Base-by-base conservation (phyloP, 2,888 invertebrate species). In the Pandemis heparana region DNA sequence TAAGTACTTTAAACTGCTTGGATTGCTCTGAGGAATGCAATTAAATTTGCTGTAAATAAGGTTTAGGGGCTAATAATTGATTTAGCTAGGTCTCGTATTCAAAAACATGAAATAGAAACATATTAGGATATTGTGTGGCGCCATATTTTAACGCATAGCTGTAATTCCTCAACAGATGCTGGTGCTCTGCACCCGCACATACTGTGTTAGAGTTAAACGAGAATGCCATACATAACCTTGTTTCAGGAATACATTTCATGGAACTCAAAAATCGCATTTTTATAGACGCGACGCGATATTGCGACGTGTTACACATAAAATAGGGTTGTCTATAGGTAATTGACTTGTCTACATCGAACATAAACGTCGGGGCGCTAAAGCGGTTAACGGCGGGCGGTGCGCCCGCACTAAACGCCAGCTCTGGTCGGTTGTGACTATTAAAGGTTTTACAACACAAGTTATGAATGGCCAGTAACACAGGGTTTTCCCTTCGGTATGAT, bases 401-500 rank as follows among this genome's bases (percentile, higher is more conserved):
- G 12, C 18, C 61, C 14, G 66, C 64, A 63, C 63, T 64, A 69
- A 73, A 73, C 65, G 62, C 41, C 56, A 48, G 43, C 77, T 75
- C 75, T 78, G 86, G 83, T 82, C 83, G 84, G 81, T 78, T 83
- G 82, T 85, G 85, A 87, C 88, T 88, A 89, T 89, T 87, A 89
- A 86, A 86, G 88, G 88, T 89, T 90, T 90, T 90, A 89, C 88
- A 90, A 82, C 87, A 83, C 83, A 89, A 87, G 87, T 89, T 89
- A 89, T 88, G 86, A 87, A 87, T 87, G 87, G 83, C 81, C 80
- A 82, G 84, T 74, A 75, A 66, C 81, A 82, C 82, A 80, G 84
- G 87, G 87, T 86, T 85, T 87, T 86, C 86, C 87, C 89, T 88
- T 87, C 82, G 86, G 89, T 88, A 89, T 91, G 89, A 91, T 91